These are phyloP conservation scores for Hapalemur alaotrensis DNA, from an alignment of 2,797 vertebrate species.

Conservation along the genomic window DNA sequence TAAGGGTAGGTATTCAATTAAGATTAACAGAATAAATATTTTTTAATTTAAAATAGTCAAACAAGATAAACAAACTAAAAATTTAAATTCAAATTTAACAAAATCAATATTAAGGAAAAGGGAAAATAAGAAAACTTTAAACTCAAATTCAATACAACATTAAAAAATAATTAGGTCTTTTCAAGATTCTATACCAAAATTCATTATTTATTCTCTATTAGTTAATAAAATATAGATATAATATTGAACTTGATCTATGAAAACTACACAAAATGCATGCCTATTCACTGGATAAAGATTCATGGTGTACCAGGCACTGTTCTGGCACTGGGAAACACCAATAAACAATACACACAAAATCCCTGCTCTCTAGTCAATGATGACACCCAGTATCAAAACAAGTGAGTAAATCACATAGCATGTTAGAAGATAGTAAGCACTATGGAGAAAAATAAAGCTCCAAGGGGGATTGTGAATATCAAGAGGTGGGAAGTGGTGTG, in stretches of 20 bases:
- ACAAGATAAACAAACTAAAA: not conserved
- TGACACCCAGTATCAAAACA: not conserved
- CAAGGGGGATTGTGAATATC: not conserved
- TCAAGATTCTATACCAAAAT: not conserved
- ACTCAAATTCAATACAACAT: not conserved
- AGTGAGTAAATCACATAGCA: not conserved
- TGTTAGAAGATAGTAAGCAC: not conserved
- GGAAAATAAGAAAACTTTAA: not conserved
- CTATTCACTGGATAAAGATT: not conserved
- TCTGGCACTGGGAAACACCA: not conserved
- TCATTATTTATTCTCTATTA: not conserved
- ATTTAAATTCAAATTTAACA: not conserved
- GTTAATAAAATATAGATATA: not conserved
- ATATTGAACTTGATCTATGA: not conserved
- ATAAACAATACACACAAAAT: not conserved
- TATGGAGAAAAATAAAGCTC: not conserved
- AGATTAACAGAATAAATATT: not conserved
- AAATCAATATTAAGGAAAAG: not conserved
- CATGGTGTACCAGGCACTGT: not conserved
- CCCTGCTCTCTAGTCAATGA: not conserved
- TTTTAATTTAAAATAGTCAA: slow-evolving; percentile 14
- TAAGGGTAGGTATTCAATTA: not conserved
- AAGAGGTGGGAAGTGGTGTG: not conserved
- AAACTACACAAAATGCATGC: not conserved
- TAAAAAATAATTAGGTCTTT: not conserved